Base-by-base conservation (phyloP, 2,797 vertebrate genomes). In the Siniperca scherzeri region DNA sequence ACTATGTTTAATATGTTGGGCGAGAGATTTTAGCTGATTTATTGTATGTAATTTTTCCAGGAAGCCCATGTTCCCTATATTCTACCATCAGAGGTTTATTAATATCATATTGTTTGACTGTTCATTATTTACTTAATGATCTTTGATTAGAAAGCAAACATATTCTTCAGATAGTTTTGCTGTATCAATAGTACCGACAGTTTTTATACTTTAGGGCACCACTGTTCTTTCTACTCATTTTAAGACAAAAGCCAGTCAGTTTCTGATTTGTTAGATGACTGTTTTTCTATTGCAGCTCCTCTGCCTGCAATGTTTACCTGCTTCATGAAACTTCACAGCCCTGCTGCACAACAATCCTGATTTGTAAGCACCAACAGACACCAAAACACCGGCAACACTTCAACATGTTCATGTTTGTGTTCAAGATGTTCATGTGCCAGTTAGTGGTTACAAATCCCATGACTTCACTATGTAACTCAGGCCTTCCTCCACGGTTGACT, bases 61-160 rank as follows among this genome's bases (percentile, higher is more conserved):
- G 38, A 66, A 36, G 5, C 14, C 9, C 12, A 19, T 61, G 27
- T 50, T 38, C 8, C 0, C 17, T 21, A 25, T 48, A 3, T 61
- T 75, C 11, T 52, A 8, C n/a, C 17, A 56, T 57, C 33, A 48
- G 21, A 40, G 10, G 11, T 30, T 27, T 4, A 42, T 27, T 5
- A 42, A 14, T 57, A 22, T 33, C 42, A 62, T 52, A 10, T n/a
- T 65, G 22, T 60, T 4, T 76, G 27, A 60, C 21, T 42, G 9
- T 40, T 16, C 21, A 62, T 78, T 14, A 44, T 67, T 67, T 65
- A 76, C 22, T 27, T 61, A 12, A 33, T 62, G n/a, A 53, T 67
- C 6, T 46, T 65, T 57, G 25, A 44, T 77, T 42, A 17, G 17
- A 59, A 70, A 55, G 40, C 66, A 44, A 64, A 19, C 42, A 25